Evolutionary conservation across 2,888 invertebrate genomes (phyloP), one percentile per base, ranked within the genome.

Genomic region (Brachynemurus nebulosus): DNA sequence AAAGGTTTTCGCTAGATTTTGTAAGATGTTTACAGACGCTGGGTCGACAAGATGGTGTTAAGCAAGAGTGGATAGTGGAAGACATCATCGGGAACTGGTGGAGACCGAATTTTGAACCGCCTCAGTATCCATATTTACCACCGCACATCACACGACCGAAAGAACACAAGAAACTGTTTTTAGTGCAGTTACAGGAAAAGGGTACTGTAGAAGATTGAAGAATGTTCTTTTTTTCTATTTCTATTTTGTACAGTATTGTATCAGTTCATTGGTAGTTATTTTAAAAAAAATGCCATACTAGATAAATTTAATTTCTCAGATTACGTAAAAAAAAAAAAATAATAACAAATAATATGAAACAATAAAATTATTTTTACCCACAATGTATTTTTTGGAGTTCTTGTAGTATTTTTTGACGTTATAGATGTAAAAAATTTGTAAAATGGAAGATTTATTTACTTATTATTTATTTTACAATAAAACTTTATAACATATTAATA

Each of bases 111-210:
- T 99, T 99, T 67, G 98, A 99, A 68, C 97, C 98, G 16, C 97
- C 98, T 1, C 95, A 97, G 61, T 99, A 98, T 68, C 98, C 98
- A 0, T 99, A 99, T 72, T 85, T 98, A 58, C 97, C 98, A 6
- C 95, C 98, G 1, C 98, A 99, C 67, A 96, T 98, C 53, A 99
- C 98, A 1, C 95, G 96, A 66, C 98, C 98, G 2, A 99, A 99
- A 66, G 98, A 99, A 68, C 97, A 98, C 65, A 97, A 96, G 62
- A 80, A 93, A 50, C 70, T 96, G 40, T 97, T 95, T 68, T 76
- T 99, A 44, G 97, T 98, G 3, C 97, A 98, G 65, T 75, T 99
- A 3, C 95, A 95, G 59, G 95, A 97, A 66, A 86, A 86, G 76
- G 65, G 65, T 65, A 63, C 58, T 59, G 59, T 60, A 59, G 21